Percentiles rank a stretch among this genome's conserved stretches.
These are phyloP conservation scores for Corythoichthys haematopterus DNA, from an alignment of 2,113 vertebrate species.

Conservation along the genomic window DNA sequence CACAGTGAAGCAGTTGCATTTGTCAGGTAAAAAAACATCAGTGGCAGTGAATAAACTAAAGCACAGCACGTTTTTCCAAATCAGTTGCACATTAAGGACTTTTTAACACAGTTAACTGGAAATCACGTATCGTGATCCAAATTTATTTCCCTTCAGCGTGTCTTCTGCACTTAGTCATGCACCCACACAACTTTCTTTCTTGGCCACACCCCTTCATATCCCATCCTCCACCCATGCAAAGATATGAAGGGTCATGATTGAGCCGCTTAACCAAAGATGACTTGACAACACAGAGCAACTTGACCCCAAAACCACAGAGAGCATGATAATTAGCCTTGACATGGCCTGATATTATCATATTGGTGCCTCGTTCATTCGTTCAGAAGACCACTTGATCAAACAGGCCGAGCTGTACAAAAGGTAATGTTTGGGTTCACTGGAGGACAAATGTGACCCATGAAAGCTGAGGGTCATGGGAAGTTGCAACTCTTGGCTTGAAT, in stretches of 20 bases:
- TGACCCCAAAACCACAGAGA: slow-evolving; percentile 22
- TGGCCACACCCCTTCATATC: slow-evolving; percentile 2
- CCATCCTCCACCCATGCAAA: slow-evolving; percentile 3
- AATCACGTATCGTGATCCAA: neutral
- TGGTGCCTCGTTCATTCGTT: slow-evolving; percentile 38
- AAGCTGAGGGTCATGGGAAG: slow-evolving; percentile 67
- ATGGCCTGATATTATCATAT: slow-evolving; percentile 47
- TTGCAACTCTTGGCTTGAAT: slow-evolving; percentile 52
- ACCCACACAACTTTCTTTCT: slow-evolving; percentile 4
- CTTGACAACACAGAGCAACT: slow-evolving; percentile 24
- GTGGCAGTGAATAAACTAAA: too few species aligned
- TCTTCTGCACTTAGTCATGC: neutral
- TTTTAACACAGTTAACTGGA: neutral
- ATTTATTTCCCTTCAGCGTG: neutral
- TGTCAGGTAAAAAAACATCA: too few species aligned
- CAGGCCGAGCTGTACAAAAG: slow-evolving; percentile 28
- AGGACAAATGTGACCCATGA: slow-evolving; percentile 48
- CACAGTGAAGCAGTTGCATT: too few species aligned
- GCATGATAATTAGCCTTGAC: slow-evolving; percentile 31
- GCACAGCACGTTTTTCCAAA: too few species aligned
- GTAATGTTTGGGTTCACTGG: slow-evolving; percentile 43
- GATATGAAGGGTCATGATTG: slow-evolving; percentile 27
- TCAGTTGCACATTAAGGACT: too few species aligned
- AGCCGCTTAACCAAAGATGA: slow-evolving; percentile 28
- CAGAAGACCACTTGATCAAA: slow-evolving; percentile 43